phyloP scores from a whole-genome alignment of 2,888 invertebrate species.

The Dryocosmus kuriphilus region DNA sequence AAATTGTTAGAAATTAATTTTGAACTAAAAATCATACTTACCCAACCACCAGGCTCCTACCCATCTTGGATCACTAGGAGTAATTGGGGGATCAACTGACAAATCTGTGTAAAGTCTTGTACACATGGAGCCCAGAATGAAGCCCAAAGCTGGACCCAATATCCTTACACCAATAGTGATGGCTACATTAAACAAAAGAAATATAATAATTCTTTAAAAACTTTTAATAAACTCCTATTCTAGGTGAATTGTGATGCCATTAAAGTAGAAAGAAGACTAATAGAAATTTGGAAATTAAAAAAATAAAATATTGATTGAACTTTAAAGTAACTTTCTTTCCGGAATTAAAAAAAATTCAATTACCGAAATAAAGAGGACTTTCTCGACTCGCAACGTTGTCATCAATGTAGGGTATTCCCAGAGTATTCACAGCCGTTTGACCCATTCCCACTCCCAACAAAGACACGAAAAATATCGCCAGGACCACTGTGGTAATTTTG shows the following conservation, averaged over 20 bases:
- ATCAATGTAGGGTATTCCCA: slow-evolving; percentile 96
- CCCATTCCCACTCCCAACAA: slow-evolving; percentile 94
- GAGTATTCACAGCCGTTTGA: slow-evolving; percentile 94
- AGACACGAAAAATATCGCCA: slow-evolving; percentile 93
- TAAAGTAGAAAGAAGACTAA: too few species aligned
- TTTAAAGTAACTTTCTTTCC: too few species aligned
- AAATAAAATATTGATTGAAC: too few species aligned
- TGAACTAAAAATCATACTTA: slow-evolving; percentile 76
- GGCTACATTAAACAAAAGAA: slow-evolving; percentile 79
- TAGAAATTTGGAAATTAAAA: too few species aligned
- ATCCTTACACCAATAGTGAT: slow-evolving; percentile 95
- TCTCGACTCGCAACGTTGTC: slow-evolving; percentile 95
- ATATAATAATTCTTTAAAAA: background rate
- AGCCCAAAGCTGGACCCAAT: slow-evolving; percentile 93
- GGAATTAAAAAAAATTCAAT: slow-evolving; percentile 1
- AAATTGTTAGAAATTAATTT: background rate
- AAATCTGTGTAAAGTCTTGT: slow-evolving; percentile 93
- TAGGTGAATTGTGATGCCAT: too few species aligned
- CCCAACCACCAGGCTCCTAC: slow-evolving; percentile 99
- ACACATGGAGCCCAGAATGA: slow-evolving; percentile 92
- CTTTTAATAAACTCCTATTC: too few species aligned
- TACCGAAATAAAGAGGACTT: slow-evolving; percentile 94
- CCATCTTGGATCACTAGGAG: slow-evolving; percentile 91
- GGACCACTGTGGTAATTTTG: slow-evolving; percentile 88
- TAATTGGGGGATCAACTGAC: slow-evolving; percentile 85